A percentile compares a stretch with the other conserved stretches of the same genome.
Evolutionary conservation across 2,888 invertebrate species (phyloP).

Genomic region (Vanessa cardui): DNA sequence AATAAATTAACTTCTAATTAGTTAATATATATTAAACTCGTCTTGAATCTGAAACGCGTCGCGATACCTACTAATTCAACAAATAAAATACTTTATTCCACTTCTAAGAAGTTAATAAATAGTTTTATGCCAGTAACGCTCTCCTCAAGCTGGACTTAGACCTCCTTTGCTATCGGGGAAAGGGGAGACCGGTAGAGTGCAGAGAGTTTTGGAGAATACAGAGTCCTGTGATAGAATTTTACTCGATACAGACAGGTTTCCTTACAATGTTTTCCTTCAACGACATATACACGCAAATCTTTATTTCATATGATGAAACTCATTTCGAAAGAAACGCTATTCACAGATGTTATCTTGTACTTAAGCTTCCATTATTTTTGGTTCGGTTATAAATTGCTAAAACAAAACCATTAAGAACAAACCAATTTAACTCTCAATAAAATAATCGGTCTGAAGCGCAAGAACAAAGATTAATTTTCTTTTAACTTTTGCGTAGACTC

Average conservation of each 20-base stretch:
- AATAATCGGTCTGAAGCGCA: conserved; percentile 3
- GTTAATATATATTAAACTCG: background rate
- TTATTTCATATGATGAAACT: no score
- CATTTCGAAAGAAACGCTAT: background rate
- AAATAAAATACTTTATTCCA: no score
- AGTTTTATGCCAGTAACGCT: no score
- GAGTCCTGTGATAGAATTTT: background rate
- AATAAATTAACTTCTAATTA: background rate
- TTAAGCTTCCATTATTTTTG: background rate
- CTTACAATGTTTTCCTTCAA: no score
- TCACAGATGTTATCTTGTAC: background rate
- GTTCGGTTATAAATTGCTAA: background rate
- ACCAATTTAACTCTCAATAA: conserved; percentile 8
- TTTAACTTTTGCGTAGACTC: conserved; percentile 14
- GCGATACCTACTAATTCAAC: no score
- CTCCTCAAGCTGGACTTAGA: no score
- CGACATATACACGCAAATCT: no score
- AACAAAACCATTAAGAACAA: conserved; percentile 10
- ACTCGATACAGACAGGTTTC: background rate
- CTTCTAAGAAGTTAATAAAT: no score
- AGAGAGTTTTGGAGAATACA: no score
- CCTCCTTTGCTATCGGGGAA: no score
- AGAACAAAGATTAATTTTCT: conserved; percentile 12
- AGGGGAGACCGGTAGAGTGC: background rate
- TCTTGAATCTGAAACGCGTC: no score